Evolutionary conservation across 2,888 invertebrate genomes (phyloP), one percentile per base, ranked within the genome.

Genomic region (Eristalinus sepulchralis): DNA sequence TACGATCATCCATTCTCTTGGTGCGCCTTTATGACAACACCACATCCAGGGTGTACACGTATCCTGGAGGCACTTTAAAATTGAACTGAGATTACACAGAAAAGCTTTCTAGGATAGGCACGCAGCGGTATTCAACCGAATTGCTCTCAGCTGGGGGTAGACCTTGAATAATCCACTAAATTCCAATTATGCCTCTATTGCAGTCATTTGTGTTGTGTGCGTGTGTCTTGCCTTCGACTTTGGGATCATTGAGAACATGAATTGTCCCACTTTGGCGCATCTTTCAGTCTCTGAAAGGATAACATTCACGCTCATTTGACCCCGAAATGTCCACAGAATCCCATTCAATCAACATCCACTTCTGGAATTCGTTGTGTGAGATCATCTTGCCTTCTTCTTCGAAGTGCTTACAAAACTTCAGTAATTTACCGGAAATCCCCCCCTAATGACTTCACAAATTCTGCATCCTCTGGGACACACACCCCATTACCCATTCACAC

Each of bases 181-280:
- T 76, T 67, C 59, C 67, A 60, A 67, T 67, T 67, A 67, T 60
- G 47, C 47, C 39, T 13, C 27, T 66, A 47, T 64, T 17, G 64
- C 63, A 55, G 6, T 34, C 1, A 34, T 34, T 34, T 34, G 34
- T 64, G 22, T 17, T 5, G 64, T 73, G 64, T 72, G 60, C 11
- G 66, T 17, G 8, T 20, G 8, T n/a, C n/a, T n/a, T n/a, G n/a
- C 27, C 47, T 47, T 31, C 75, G 59, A 39, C 33, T 67, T n/a
- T n/a, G n/a, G n/a, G n/a, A n/a, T n/a, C 66, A 66, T 67, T 60
- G 57, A 57, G 47, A 66, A 66, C 22, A 47, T 67, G 60, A 59
- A 31, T 66, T 75, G 39, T 59, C 59, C 66, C 27, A n/a, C 55
- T 64, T 64, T 73, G 53, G 55, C n/a, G n/a, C n/a, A n/a, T n/a